phyloP scores from a whole-genome alignment of 2,888 invertebrate genomes.

The Metallyticus violacea region DNA sequence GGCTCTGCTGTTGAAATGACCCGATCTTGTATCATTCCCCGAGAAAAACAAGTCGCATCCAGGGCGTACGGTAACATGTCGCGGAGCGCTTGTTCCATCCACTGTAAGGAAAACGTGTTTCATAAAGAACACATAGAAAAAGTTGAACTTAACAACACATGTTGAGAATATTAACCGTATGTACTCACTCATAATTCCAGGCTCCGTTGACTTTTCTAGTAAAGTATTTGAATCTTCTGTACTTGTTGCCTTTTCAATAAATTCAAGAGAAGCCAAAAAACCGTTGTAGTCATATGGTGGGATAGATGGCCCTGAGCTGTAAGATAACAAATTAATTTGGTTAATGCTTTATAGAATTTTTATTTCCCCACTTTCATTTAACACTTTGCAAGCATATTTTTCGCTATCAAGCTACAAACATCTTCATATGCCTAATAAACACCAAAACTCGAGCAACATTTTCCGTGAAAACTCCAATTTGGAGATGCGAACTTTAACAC shows the following conservation, averaged over 20 bases:
- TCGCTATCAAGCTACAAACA: too few species aligned
- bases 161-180: not conserved
- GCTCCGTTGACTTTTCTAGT: conserved; percentile 38
- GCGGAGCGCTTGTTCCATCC: conserved; percentile 33
- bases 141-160: not conserved
- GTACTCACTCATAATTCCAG: conserved; percentile 30
- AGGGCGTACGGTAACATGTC: conserved; percentile 29
- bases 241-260: conserved; percentile 57
- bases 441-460: too few species aligned
- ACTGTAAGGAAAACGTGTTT: not conserved
- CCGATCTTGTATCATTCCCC: conserved; percentile 53
- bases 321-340: conserved; percentile 30
- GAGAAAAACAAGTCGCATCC: conserved; percentile 46
- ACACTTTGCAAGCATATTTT: too few species aligned
- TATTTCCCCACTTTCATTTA: too few species aligned
- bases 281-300: conserved; percentile 73
- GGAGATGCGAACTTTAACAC: too few species aligned
- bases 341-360: not conserved
- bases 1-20: conserved; percentile 62
- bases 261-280: conserved; percentile 66
- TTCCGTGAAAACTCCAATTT: too few species aligned
- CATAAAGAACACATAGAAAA: not conserved
- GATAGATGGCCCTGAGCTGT: conserved; percentile 66
- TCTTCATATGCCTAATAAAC: too few species aligned
- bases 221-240: conserved; percentile 50